A percentile compares a stretch with the other conserved stretches of the same genome.
These are phyloP conservation scores for Eupristina koningsbergeri DNA, from an alignment of 1,140 invertebrate species.

Conservation along the genomic window DNA sequence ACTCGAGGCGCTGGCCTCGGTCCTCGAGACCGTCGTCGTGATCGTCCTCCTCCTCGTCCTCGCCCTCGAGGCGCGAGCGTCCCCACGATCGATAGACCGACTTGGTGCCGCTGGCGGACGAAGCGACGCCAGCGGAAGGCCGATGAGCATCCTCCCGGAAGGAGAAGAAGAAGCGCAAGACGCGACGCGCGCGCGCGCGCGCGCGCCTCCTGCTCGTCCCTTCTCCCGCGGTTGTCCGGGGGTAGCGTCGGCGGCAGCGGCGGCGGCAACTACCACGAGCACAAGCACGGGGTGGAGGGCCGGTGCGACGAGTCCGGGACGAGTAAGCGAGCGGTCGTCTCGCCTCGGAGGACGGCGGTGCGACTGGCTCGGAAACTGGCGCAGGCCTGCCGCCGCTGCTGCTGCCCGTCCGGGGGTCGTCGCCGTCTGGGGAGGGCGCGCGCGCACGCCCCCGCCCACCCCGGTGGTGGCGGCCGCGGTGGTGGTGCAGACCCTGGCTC, in stretches of 20 bases:
- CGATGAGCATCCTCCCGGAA: slow-evolving; percentile 39
- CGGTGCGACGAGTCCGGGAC: background rate
- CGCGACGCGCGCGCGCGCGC: background rate
- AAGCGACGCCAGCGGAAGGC: slow-evolving; percentile 3
- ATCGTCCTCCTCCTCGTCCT: background rate
- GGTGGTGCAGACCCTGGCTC: background rate
- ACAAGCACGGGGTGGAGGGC: background rate
- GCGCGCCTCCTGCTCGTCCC: background rate
- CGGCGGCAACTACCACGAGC: background rate
- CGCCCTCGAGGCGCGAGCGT: background rate
- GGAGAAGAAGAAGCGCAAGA: background rate
- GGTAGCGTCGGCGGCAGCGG: no score
- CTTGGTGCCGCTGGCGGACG: slow-evolving; percentile 19
- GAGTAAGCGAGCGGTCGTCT: background rate
- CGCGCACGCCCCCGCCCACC: slow-evolving; percentile 8
- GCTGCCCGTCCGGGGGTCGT: slow-evolving; percentile 20
- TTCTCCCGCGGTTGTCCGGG: background rate
- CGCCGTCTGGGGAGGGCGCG: slow-evolving; percentile 26
- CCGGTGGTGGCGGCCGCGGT: background rate
- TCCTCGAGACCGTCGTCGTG: background rate
- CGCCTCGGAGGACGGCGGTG: slow-evolving; percentile 17
- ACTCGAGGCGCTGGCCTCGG: background rate
- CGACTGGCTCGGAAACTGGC: slow-evolving; percentile 31
- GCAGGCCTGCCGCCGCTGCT: slow-evolving; percentile 38
- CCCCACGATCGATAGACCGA: slow-evolving; percentile 29